Evolutionary conservation across 2,888 invertebrate genomes (phyloP).

Genomic region (Parthenolecanium corni): DNA sequence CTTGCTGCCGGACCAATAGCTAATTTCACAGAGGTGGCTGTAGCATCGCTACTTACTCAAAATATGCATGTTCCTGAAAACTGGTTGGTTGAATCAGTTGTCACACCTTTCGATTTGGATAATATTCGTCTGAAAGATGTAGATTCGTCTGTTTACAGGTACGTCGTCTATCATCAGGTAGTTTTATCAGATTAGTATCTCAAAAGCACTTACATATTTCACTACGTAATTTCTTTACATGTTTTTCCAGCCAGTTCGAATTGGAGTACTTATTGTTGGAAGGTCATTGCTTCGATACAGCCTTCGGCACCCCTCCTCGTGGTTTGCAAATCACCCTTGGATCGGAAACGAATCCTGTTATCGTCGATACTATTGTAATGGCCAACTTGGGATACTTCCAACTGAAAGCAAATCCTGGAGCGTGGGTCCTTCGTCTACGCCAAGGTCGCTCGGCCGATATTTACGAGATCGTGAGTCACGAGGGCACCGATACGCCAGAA

Average conservation of each 20-base stretch:
- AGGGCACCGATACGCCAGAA: slow-evolving; percentile 59
- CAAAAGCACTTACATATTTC: background rate
- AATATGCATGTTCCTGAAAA: slow-evolving; percentile 84
- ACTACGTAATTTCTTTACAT: slow-evolving; percentile 37
- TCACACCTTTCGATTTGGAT: slow-evolving; percentile 89
- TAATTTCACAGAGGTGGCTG: slow-evolving; percentile 77
- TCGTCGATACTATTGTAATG: slow-evolving; percentile 99
- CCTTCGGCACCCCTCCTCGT: slow-evolving; percentile 82
- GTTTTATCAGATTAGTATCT: background rate
- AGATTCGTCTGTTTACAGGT: slow-evolving; percentile 73
- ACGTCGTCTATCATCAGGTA: slow-evolving; percentile 29
- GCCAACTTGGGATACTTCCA: slow-evolving; percentile 98
- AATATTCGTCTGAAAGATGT: slow-evolving; percentile 92
- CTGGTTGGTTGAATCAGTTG: slow-evolving; percentile 88
- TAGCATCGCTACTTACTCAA: slow-evolving; percentile 81
- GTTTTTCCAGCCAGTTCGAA: slow-evolving; percentile 72
- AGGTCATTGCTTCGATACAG: slow-evolving; percentile 85
- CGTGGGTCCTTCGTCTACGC: slow-evolving; percentile 78
- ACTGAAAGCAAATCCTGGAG: slow-evolving; percentile 93
- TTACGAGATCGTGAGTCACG: slow-evolving; percentile 79
- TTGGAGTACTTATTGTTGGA: slow-evolving; percentile 87
- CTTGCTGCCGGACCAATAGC: slow-evolving; percentile 65
- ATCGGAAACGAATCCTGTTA: slow-evolving; percentile 59
- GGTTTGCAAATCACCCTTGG: slow-evolving; percentile 95
- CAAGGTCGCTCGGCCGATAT: slow-evolving; percentile 91